Conservation (phyloP, 1,140 invertebrate species). For the Drosophila simulans region DNA sequence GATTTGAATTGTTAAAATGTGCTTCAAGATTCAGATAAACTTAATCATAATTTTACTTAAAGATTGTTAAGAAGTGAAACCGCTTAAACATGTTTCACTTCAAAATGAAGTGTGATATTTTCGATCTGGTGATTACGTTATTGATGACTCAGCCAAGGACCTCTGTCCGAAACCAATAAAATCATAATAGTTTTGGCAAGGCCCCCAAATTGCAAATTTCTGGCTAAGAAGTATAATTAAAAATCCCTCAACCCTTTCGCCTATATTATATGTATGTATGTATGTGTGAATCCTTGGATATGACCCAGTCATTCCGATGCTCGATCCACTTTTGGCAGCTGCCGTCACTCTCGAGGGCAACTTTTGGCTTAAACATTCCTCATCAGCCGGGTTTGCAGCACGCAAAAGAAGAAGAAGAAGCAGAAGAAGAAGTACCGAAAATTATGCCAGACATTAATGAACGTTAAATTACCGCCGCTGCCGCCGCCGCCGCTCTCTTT, state of each 20-base stretch:
- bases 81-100: background rate
- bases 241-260: constrained; percentile 8
- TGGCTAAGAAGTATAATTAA: constrained; percentile 12
- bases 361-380: constrained; percentile 34
- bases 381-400: constrained; percentile 10
- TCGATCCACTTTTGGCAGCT: constrained; percentile 65
- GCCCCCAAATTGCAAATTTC: constrained; percentile 1
- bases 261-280: background rate
- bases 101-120: background rate
- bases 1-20: too few species aligned
- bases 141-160: background rate
- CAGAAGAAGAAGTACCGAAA: constrained; percentile 53
- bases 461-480: constrained; percentile 53
- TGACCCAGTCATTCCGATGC: constrained; percentile 1
- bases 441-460: constrained; percentile 64
- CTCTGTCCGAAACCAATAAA: constrained; percentile 4
- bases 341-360: constrained; percentile 11
- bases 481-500: constrained; percentile 47
- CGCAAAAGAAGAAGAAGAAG: constrained; percentile 54
- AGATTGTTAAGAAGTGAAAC: background rate
- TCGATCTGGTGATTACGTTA: background rate
- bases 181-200: constrained; percentile 18
- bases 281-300: background rate
- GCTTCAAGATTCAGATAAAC: too few species aligned
- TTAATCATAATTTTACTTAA: too few species aligned